Evolutionary conservation across 2,113 vertebrate genomes (phyloP).

Genomic region (Alethe diademata): DNA sequence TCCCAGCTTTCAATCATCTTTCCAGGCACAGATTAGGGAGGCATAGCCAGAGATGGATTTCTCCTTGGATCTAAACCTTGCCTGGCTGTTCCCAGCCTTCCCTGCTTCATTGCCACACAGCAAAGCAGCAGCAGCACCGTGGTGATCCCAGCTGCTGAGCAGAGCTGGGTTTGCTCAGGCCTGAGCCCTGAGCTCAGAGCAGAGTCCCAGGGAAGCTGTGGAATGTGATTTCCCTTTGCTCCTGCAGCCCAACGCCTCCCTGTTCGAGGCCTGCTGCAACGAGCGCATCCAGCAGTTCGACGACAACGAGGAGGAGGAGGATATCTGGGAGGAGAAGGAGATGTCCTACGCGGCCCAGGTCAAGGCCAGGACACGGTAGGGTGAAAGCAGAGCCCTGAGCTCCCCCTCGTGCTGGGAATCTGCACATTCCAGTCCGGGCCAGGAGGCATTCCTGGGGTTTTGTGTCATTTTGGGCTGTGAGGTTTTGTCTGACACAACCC

Average conservation of each 20-base stretch:
- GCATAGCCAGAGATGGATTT: not conserved
- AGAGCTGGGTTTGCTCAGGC: not conserved
- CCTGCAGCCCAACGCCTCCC: slow-evolving; percentile 84
- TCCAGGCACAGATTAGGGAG: not conserved
- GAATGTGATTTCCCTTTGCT: not conserved
- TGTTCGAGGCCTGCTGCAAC: slow-evolving; percentile 94
- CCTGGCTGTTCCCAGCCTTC: no score
- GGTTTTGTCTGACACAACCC: not conserved
- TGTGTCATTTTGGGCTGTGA: not conserved
- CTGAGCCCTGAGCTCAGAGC: rapidly evolving
- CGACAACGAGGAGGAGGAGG: slow-evolving; percentile 89
- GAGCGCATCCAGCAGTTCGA: slow-evolving; percentile 94
- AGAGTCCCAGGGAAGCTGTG: rapidly evolving
- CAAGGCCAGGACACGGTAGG: slow-evolving; percentile 88
- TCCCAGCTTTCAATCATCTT: not conserved
- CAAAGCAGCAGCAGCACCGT: not conserved
- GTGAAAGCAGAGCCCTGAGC: not conserved
- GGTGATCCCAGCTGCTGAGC: not conserved
- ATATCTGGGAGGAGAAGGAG: slow-evolving; percentile 96
- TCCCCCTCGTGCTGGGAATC: rapidly evolving
- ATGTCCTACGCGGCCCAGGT: slow-evolving; percentile 86
- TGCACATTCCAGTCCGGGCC: rapidly evolving
- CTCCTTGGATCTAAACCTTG: rapidly evolving
- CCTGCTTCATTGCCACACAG: not conserved
- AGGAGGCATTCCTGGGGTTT: not conserved